Evolutionary conservation across 1,140 invertebrate species (phyloP).

Genomic region (Drosophila rufa): DNA sequence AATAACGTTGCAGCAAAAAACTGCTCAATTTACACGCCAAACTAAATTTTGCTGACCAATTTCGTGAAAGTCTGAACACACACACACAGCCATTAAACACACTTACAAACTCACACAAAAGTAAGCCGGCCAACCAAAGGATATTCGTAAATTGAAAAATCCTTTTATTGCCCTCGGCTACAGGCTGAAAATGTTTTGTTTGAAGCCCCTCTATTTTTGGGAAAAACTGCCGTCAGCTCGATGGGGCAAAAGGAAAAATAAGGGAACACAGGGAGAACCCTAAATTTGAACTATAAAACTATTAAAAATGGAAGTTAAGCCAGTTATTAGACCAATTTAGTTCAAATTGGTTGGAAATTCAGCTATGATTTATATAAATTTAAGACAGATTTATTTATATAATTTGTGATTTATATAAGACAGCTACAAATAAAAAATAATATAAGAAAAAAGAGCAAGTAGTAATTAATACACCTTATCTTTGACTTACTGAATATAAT

Average conservation of each 20-base stretch:
- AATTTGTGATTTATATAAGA: too few relatives aligned
- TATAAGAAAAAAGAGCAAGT: too few relatives aligned
- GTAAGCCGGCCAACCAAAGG: slow-evolving; percentile 11
- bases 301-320: too few relatives aligned
- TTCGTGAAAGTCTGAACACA: slow-evolving; percentile 26
- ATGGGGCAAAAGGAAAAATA: slow-evolving; percentile 4
- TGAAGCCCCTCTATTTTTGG: slow-evolving; percentile 12
- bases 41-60: slow-evolving; percentile 53
- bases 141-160: slow-evolving; percentile 40
- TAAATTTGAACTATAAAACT: too few relatives aligned
- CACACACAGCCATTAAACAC: background rate
- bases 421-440: too few relatives aligned
- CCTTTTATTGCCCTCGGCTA: slow-evolving; percentile 32
- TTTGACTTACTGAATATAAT: too few relatives aligned
- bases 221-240: slow-evolving; percentile 10
- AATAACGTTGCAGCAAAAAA: slow-evolving; percentile 21
- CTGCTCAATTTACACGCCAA: slow-evolving; percentile 29
- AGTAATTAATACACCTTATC: too few relatives aligned
- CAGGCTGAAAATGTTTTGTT: slow-evolving; percentile 31
- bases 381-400: too few relatives aligned
- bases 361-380: too few relatives aligned
- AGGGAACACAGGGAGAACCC: background rate
- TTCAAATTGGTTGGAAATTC: too few relatives aligned
- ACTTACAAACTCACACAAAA: slow-evolving; percentile 3
- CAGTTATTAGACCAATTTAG: too few relatives aligned